Conservation (phyloP, 1,140 invertebrate genomes). For the Bombyx mandarina region DNA sequence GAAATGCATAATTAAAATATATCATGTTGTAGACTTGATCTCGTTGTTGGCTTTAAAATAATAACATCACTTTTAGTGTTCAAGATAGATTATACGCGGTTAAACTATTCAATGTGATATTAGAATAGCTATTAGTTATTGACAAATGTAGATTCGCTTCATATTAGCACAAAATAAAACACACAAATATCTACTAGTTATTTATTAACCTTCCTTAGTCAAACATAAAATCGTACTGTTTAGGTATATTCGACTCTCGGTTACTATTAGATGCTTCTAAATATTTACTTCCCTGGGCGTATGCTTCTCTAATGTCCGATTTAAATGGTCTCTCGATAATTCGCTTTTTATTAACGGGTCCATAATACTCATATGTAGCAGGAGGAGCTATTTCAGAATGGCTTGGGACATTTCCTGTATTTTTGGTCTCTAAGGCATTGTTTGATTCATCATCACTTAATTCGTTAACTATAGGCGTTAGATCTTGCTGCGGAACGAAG, state of each 20-base stretch:
- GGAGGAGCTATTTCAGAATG: conserved; percentile 75
- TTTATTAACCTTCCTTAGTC: conserved; percentile 26
- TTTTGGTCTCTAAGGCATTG: conserved; percentile 16
- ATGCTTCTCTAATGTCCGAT: conserved; percentile 73
- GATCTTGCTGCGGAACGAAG: conserved; percentile 44
- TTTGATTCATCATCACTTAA: conserved; percentile 38
- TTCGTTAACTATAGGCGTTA: conserved; percentile 67
- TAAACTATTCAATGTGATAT: conserved; percentile 18
- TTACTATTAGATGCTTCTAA: conserved; percentile 65
- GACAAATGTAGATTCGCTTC: background rate
- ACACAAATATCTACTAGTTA: conserved; percentile 10
- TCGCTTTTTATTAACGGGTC: conserved; percentile 58
- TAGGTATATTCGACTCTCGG: conserved; percentile 24
- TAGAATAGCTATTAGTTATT: conserved; percentile 12
- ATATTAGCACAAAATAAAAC: conserved; percentile 16
- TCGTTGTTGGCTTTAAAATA: too few species aligned
- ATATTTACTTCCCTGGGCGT: conserved; percentile 78
- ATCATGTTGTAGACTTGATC: too few species aligned
- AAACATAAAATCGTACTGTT: conserved; percentile 57
- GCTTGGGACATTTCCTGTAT: conserved; percentile 37
- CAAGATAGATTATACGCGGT: too few species aligned
- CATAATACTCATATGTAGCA: conserved; percentile 75
- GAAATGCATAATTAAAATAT: too few species aligned
- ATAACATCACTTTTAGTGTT: background rate
- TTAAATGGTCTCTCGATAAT: conserved; percentile 38